These are phyloP conservation scores for Myocastor coypus DNA, from an alignment of 2,113 vertebrate species.

Conservation along the genomic window DNA sequence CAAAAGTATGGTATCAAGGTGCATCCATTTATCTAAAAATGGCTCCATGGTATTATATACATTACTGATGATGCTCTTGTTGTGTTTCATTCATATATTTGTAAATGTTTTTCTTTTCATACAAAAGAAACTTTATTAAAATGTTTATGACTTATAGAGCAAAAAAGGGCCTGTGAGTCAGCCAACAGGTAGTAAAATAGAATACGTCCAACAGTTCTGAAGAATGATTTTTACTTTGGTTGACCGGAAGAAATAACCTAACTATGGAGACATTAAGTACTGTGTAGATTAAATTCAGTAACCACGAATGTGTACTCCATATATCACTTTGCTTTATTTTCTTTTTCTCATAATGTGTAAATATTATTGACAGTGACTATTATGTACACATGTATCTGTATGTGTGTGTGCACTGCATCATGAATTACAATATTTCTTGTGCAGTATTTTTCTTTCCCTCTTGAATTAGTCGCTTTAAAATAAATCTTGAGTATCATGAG, in stretches of 20 bases:
- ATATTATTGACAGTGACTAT: conserved; percentile 7
- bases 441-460: conserved; percentile 8
- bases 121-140: too few species aligned
- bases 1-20: too few species aligned
- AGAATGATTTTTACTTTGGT: conserved; percentile 55
- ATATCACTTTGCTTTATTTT: conserved; percentile 58
- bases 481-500: background rate
- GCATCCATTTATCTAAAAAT: too few species aligned
- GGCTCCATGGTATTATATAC: too few species aligned
- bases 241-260: conserved; percentile 46
- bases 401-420: background rate
- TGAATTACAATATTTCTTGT: background rate
- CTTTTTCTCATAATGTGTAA: conserved; percentile 21
- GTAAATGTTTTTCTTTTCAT: too few species aligned
- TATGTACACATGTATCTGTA: background rate
- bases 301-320: background rate
- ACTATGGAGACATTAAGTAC: conserved; percentile 17
- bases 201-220: background rate
- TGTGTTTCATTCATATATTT: too few species aligned
- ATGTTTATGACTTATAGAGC: too few species aligned
- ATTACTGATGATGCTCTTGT: too few species aligned
- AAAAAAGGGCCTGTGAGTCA: too few species aligned
- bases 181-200: too few species aligned
- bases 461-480: conserved; percentile 19
- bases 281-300: conserved; percentile 7